A percentile compares a stretch with the other conserved stretches of the same genome.
Conservation (phyloP, 2,113 vertebrate genomes). For the Mohoua ochrocephala region DNA sequence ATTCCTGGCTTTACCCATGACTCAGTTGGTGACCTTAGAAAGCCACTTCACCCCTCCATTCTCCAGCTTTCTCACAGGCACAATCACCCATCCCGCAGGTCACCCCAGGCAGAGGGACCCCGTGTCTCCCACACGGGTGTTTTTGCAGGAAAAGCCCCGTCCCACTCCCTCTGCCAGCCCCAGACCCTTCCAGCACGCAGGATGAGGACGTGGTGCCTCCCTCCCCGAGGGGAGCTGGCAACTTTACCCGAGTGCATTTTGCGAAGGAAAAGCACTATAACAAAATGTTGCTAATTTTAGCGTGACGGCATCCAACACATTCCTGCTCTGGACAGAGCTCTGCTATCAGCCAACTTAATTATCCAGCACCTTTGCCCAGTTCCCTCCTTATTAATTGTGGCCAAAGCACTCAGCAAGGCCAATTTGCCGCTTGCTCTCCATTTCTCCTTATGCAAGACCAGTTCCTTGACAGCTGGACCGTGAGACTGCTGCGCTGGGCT, state of each 20-base stretch:
- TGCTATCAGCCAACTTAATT: background rate
- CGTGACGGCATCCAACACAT: background rate
- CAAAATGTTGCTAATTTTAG: background rate
- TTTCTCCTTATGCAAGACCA: background rate
- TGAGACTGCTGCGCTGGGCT: background rate
- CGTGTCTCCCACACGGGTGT: background rate
- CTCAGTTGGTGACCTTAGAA: constrained; percentile 37
- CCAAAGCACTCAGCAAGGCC: background rate
- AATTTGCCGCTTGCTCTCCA: background rate
- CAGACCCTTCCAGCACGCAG: fast-evolving
- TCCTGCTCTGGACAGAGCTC: background rate
- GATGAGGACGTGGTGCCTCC: background rate
- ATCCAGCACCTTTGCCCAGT: background rate
- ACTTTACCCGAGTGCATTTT: background rate
- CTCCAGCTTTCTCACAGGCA: background rate
- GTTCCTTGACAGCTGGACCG: background rate
- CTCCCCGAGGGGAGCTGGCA: background rate
- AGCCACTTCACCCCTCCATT: background rate
- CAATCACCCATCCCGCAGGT: background rate
- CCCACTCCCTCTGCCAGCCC: background rate
- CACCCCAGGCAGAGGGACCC: background rate
- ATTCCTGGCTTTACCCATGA: constrained; percentile 41
- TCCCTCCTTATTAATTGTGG: background rate
- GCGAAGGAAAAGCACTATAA: background rate
- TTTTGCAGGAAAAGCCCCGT: background rate